These are phyloP conservation scores for Eutolmus rufibarbis DNA, from an alignment of 2,888 invertebrate genomes.

Conservation along the genomic window DNA sequence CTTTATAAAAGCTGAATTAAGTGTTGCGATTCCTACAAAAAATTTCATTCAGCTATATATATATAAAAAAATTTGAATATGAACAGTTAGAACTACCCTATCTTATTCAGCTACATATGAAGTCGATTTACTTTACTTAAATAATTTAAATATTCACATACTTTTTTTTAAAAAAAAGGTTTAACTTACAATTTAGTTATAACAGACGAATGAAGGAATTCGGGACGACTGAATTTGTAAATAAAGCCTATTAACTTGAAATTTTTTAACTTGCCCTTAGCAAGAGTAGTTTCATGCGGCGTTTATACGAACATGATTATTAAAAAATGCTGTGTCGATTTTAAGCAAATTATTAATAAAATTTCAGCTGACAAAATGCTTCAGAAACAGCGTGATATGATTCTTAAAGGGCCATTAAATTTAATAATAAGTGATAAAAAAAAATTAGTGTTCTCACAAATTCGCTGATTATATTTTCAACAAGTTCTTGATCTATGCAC, in stretches of 20 bases:
- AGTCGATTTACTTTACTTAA: background rate
- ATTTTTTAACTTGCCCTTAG: no score
- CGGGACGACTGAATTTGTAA: no score
- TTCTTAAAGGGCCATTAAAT: no score
- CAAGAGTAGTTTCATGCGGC: background rate
- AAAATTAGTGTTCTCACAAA: background rate
- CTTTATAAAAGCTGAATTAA: no score
- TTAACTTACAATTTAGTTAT: background rate
- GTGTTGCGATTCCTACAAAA: no score
- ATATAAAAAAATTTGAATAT: background rate
- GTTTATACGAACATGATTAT: background rate
- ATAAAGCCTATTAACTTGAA: no score
- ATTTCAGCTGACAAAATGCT: no score
- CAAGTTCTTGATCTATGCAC: background rate
- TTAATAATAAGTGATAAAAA: background rate
- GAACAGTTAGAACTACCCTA: background rate
- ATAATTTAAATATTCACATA: no score
- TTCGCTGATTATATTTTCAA: background rate
- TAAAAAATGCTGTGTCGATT: background rate
- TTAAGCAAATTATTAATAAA: no score
- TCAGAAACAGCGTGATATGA: no score
- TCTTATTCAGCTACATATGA: background rate
- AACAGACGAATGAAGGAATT: background rate
- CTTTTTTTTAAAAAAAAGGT: no score
- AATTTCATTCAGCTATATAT: no score